phyloP scores from a whole-genome alignment of 2,888 invertebrate species.

The Protula sp. region DNA sequence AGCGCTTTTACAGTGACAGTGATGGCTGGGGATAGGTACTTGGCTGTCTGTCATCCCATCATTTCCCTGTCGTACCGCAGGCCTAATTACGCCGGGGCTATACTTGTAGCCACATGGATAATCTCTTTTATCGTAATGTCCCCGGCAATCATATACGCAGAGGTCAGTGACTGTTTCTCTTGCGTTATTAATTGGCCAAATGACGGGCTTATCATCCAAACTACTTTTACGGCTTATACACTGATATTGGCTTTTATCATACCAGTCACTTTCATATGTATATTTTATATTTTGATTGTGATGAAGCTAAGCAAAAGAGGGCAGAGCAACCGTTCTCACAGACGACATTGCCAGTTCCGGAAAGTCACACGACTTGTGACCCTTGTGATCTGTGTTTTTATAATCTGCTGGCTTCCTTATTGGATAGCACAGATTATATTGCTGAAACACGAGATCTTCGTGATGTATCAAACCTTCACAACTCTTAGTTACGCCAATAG shows the following conservation, averaged over 20 bases:
- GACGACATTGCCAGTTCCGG: too few species aligned
- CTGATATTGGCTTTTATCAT: slow-evolving; percentile 21
- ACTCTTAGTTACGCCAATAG: slow-evolving; percentile 25
- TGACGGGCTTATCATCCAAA: too few species aligned
- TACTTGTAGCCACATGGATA: slow-evolving; percentile 19
- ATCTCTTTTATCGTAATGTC: slow-evolving; percentile 20
- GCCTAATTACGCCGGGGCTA: slow-evolving; percentile 14
- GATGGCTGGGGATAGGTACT: slow-evolving; percentile 25
- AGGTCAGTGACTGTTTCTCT: not conserved
- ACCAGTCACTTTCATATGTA: slow-evolving; percentile 18
- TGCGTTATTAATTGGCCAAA: slow-evolving; percentile 16
- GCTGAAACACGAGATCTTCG: not conserved
- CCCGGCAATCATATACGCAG: slow-evolving; percentile 15
- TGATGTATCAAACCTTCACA: slow-evolving; percentile 18
- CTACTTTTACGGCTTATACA: slow-evolving; percentile 18
- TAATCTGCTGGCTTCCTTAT: slow-evolving; percentile 16
- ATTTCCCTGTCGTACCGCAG: slow-evolving; percentile 21
- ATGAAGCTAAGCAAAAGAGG: slow-evolving; percentile 12
- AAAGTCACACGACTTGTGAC: slow-evolving; percentile 13
- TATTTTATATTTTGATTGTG: slow-evolving; percentile 22
- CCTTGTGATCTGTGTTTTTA: slow-evolving; percentile 11
- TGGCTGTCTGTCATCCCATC: slow-evolving; percentile 26
- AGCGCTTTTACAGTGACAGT: slow-evolving; percentile 23
- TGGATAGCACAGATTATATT: slow-evolving; percentile 9
- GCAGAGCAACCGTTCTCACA: not conserved